Evolutionary conservation across 2,888 invertebrate species (phyloP).

Genomic region (Dinocampus coccinellae): DNA sequence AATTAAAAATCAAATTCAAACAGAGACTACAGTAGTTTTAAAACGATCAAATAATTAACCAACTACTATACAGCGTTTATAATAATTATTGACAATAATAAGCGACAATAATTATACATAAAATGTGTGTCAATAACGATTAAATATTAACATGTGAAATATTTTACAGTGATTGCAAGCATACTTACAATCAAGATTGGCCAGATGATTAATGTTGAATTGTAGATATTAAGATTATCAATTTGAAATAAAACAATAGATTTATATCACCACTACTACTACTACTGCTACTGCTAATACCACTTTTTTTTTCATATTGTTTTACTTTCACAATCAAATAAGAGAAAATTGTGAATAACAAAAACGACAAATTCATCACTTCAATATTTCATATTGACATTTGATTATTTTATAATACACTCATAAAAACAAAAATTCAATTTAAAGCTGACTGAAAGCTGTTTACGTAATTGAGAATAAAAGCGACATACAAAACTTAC

Average conservation of each 20-base stretch:
- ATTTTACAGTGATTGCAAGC: slow-evolving; percentile 2
- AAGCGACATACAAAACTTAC: neutral
- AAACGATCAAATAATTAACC: neutral
- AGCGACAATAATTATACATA: slow-evolving; percentile 5
- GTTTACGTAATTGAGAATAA: too few relatives aligned
- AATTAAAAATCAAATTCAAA: neutral
- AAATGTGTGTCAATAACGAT: slow-evolving; percentile 4
- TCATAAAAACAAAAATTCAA: neutral
- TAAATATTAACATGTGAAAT: slow-evolving; percentile 17
- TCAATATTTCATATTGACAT: neutral
- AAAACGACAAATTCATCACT: too few relatives aligned
- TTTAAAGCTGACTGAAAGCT: neutral
- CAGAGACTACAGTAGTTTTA: neutral
- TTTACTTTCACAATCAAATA: too few relatives aligned
- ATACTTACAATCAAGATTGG: slow-evolving; percentile 24
- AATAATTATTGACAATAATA: neutral
- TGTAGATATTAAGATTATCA: neutral
- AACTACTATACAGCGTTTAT: neutral
- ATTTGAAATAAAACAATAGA: too few relatives aligned
- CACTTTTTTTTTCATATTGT: neutral
- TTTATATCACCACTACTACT: neutral
- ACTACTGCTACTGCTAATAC: neutral
- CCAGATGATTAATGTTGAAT: slow-evolving; percentile 10
- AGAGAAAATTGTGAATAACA: too few relatives aligned
- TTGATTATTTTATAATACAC: neutral